Conservation (phyloP, 2,797 vertebrate species). For the Cheirogaleus major region DNA sequence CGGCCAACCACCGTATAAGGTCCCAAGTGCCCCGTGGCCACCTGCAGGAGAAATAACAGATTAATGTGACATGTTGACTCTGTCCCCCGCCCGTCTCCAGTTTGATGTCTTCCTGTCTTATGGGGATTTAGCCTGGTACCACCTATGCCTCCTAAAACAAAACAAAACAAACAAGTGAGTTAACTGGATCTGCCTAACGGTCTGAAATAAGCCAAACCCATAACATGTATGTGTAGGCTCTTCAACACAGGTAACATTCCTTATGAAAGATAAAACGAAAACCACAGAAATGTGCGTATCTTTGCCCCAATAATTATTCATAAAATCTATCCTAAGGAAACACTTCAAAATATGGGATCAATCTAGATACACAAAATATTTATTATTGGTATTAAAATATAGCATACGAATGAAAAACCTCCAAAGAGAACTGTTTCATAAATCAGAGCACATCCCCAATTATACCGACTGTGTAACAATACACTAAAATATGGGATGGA, state of each 20-base stretch:
- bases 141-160: not conserved
- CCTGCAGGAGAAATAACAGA: not conserved
- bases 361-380: not conserved
- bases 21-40: too few relatives aligned
- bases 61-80: not conserved
- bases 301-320: not conserved
- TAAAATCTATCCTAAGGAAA: not conserved
- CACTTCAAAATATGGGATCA: not conserved
- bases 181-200: not conserved
- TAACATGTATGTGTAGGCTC: not conserved
- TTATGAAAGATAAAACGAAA: not conserved
- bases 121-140: not conserved
- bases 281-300: not conserved
- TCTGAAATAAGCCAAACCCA: not conserved
- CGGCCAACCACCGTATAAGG: not conserved
- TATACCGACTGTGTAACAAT: not conserved
- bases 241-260: not conserved
- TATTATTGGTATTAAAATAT: not conserved
- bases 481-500: not conserved
- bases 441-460: not conserved
- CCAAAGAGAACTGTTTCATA: not conserved
- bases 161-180: not conserved
- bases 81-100: not conserved
- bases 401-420: not conserved
- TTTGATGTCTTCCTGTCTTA: rapidly evolving